Conservation (phyloP, 1,140 invertebrate genomes). For the Ylistrum balloti region DNA sequence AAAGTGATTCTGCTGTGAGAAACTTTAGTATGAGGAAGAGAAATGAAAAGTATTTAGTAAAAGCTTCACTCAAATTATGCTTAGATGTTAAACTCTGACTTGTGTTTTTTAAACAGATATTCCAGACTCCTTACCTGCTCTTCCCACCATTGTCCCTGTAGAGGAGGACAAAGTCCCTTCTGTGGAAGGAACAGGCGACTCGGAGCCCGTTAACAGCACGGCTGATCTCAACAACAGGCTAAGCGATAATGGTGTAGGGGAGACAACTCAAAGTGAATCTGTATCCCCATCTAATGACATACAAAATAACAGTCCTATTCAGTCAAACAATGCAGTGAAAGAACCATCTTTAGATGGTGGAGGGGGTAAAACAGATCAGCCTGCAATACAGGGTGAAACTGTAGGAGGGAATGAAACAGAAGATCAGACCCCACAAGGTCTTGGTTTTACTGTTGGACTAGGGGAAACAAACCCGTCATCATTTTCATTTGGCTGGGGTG, state of each 20-base stretch:
- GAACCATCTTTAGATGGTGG: constrained; percentile 25
- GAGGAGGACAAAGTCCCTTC: not conserved
- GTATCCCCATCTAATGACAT: not conserved
- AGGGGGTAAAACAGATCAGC: constrained; percentile 2
- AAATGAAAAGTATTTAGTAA: too few species aligned
- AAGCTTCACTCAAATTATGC: too few species aligned
- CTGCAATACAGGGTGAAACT: constrained; percentile 15
- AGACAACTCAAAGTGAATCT: constrained; percentile 2
- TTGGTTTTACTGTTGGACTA: constrained; percentile 27
- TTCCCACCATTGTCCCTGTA: not conserved
- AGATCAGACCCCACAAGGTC: not conserved
- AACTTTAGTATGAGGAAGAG: too few species aligned
- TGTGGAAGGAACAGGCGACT: not conserved
- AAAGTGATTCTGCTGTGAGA: too few species aligned
- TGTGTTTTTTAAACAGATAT: not conserved
- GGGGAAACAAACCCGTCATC: not conserved
- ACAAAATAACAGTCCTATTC: not conserved
- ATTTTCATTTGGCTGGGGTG: constrained; percentile 2
- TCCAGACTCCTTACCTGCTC: not conserved
- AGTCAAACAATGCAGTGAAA: constrained; percentile 9
- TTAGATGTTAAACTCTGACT: too few species aligned
- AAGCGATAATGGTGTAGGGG: not conserved
- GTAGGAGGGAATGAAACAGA: constrained; percentile 22
- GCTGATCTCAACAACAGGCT: not conserved
- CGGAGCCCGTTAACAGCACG: not conserved